Evolutionary conservation across 2,113 vertebrate genomes (phyloP).

Genomic region (Eidolon helvum): DNA sequence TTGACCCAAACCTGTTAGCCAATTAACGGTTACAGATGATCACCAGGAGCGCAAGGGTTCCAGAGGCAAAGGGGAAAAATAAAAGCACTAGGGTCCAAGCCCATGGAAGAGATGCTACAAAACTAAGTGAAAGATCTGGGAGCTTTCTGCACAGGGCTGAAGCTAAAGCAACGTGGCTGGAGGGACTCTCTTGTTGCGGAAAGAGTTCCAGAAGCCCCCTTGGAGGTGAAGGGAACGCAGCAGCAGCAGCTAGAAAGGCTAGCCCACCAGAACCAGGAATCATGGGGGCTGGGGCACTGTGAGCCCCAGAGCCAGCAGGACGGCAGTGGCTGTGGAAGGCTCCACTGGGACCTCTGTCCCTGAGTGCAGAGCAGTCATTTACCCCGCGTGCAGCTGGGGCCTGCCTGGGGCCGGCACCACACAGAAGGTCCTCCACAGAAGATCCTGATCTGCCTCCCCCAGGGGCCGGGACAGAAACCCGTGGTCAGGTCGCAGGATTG

Average conservation of each 20-base stretch:
- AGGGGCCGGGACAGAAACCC: neutral
- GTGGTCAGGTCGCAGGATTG: neutral
- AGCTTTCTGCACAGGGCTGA: neutral
- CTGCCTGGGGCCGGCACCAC: neutral
- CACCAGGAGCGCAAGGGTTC: neutral
- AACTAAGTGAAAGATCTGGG: neutral
- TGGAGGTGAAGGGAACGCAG: neutral
- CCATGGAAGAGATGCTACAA: neutral
- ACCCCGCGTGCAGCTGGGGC: constrained; percentile 45
- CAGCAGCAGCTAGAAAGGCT: neutral
- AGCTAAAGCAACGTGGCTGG: neutral
- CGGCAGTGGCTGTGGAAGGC: neutral
- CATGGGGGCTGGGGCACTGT: neutral
- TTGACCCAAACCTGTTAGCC: neutral
- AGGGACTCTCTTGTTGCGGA: neutral
- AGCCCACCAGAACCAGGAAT: neutral
- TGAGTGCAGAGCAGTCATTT: neutral
- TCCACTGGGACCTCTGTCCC: neutral
- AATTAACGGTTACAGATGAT: neutral
- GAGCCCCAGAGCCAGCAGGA: neutral
- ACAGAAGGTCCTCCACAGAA: neutral
- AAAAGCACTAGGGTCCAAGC: neutral
- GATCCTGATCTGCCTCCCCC: neutral
- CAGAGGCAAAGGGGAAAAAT: neutral
- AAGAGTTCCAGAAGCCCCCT: neutral